Evolutionary conservation across 2,888 invertebrate species (phyloP).

Genomic region (Nysson spinosus): DNA sequence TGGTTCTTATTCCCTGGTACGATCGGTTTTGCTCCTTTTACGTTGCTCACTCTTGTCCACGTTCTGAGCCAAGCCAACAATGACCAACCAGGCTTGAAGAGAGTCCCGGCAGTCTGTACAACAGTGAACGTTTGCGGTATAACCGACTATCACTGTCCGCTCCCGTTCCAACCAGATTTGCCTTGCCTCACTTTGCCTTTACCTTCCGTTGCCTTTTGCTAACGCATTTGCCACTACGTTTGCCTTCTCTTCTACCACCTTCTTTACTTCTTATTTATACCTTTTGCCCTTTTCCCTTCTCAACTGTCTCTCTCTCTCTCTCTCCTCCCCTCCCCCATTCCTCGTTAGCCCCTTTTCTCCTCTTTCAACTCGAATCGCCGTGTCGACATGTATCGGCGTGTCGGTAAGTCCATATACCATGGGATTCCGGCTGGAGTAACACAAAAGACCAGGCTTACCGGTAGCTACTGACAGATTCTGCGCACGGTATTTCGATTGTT

Average conservation of each 20-base stretch:
- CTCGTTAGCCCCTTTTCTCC: constrained; percentile 34
- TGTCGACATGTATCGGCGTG: constrained; percentile 47
- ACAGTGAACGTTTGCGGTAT: constrained; percentile 17
- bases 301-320: constrained; percentile 14
- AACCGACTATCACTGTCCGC: constrained; percentile 48
- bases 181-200: no score
- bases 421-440: constrained; percentile 34
- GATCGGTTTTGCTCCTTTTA: background rate
- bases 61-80: constrained; percentile 56
- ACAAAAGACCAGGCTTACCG: constrained; percentile 37
- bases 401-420: constrained; percentile 41
- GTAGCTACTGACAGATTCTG: constrained; percentile 28
- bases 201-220: no score
- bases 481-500: constrained; percentile 27
- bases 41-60: constrained; percentile 26
- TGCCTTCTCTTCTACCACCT: no score
- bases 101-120: constrained; percentile 33
- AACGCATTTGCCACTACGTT: no score
- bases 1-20: constrained; percentile 32
- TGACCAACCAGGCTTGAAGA: constrained; percentile 58
- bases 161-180: constrained; percentile 3
- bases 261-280: no score
- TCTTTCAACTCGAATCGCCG: constrained; percentile 10
- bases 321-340: background rate
- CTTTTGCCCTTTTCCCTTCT: background rate